Evolutionary conservation across 2,888 invertebrate genomes (phyloP).

Genomic region (Rhamnusium bicolor): DNA sequence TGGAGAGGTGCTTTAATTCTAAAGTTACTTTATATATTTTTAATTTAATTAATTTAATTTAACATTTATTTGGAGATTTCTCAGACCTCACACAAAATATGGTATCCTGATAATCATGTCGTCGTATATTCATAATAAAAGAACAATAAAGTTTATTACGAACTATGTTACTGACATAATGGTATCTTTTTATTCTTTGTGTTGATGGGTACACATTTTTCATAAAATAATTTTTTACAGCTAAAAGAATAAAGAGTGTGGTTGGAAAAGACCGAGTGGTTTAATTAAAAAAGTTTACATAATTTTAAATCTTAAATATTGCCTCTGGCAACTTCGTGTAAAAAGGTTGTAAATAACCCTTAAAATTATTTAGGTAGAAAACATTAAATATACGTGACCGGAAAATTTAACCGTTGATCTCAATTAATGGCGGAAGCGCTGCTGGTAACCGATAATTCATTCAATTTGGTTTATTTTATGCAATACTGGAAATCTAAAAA

Average conservation of each 20-base stretch:
- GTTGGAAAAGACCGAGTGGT: not conserved
- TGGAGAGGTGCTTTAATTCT: no score
- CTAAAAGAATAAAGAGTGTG: not conserved
- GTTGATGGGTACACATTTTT: not conserved
- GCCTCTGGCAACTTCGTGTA: not conserved
- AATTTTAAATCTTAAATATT: conserved; percentile 3
- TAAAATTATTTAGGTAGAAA: not conserved
- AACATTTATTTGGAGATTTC: no score
- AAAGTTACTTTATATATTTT: no score
- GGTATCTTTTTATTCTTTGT: no score
- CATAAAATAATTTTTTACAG: not conserved
- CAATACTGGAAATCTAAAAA: no score
- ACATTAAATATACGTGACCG: not conserved
- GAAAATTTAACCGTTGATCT: not conserved
- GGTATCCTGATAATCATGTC: no score
- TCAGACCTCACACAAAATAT: no score
- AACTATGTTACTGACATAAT: no score
- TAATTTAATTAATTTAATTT: no score
- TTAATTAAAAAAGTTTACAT: conserved; percentile 11
- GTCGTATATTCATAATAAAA: no score
- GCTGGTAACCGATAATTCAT: not conserved
- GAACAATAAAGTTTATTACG: no score
- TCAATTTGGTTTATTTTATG: not conserved
- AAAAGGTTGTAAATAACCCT: not conserved
- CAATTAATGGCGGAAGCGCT: not conserved